Base-by-base conservation (phyloP, 2,797 vertebrate species). In the Busarellus nigricollis region DNA sequence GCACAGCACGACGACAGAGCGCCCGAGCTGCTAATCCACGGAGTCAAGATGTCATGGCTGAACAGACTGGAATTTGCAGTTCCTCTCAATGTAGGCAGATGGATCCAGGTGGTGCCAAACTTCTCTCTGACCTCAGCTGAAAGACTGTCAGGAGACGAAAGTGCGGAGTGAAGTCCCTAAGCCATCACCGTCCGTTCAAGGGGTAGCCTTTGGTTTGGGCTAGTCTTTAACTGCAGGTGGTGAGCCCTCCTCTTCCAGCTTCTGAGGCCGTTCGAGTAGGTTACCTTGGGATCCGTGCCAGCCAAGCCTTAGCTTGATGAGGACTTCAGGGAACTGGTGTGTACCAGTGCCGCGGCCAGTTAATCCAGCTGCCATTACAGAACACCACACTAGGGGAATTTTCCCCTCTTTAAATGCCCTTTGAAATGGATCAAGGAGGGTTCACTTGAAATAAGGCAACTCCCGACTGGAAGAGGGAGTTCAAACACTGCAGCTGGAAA, bases 121-220 rank as follows among this genome's bases (percentile, higher is more conserved):
- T 69, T 38, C 54, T 50, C 42, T 8, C 33, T 59, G 40, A 37
- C 54, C 50, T 31, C n/a, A 42, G 37, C 25, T 11, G 16, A 10
- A 28, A 20, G 63, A 19, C 11, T 8, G 4, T 11, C 11, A 1
- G n/a, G 42, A 62, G 42, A 12, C 20, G 8, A 12, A 7, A 58
- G 52, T 2, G 21, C n/a, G n/a, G 35, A 37, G 42, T 5, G 35
- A 70, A 15, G 22, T 16, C 61, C 69, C 37, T 17, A 5, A 44
- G 17, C 29, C 6, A 3, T 13, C 7, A 10, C 10, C 4, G 5
- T 6, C 45, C 3, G 22, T 14, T 20, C 2, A 26, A 21, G n/a
- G 37, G 25, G 47, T 25, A 7, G 45, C 47, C 33, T 62, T 28
- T 17, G 54, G 8, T 38, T 40, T 24, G 54, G 20, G 40, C 20